phyloP scores from a whole-genome alignment of 2,888 invertebrate species.

The Chymomyza procnemis region DNA sequence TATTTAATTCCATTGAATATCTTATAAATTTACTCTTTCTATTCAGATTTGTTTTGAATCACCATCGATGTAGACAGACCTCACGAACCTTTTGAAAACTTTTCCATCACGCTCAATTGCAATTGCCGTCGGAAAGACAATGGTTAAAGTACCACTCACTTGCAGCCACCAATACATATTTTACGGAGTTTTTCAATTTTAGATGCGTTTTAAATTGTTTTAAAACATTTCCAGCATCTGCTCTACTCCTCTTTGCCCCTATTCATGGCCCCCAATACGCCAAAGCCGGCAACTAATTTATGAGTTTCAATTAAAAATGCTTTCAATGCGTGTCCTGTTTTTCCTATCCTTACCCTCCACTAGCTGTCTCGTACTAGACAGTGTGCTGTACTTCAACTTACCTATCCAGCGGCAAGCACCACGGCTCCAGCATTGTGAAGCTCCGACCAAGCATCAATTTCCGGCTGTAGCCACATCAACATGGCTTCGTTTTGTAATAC shows the following conservation, averaged over 20 bases:
- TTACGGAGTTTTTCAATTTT: too few species aligned
- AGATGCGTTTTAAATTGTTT: slow-evolving; percentile 34
- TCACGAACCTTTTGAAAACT: too few species aligned
- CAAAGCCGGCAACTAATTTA: slow-evolving; percentile 53
- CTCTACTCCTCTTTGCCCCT: background rate
- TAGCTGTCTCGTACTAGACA: slow-evolving; percentile 4
- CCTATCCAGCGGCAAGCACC: background rate
- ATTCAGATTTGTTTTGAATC: too few species aligned
- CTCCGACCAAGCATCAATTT: slow-evolving; percentile 19
- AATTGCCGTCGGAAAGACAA: too few species aligned
- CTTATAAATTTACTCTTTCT: too few species aligned
- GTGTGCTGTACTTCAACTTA: background rate
- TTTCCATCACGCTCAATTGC: too few species aligned
- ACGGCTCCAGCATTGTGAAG: background rate
- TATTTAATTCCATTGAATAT: too few species aligned
- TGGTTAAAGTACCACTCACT: too few species aligned
- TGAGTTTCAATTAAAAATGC: slow-evolving; percentile 72
- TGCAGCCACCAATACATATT: slow-evolving; percentile 7
- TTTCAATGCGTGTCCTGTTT: slow-evolving; percentile 28
- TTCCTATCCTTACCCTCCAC: background rate
- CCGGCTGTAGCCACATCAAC: slow-evolving; percentile 5
- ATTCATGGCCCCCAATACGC: background rate
- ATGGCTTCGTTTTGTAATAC: slow-evolving; percentile 35
- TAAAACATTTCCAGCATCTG: background rate
- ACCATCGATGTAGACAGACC: too few species aligned